Conservation (phyloP, 92 coral and sea anemone genomes). For the Hydrozoanthus gracilis region DNA sequence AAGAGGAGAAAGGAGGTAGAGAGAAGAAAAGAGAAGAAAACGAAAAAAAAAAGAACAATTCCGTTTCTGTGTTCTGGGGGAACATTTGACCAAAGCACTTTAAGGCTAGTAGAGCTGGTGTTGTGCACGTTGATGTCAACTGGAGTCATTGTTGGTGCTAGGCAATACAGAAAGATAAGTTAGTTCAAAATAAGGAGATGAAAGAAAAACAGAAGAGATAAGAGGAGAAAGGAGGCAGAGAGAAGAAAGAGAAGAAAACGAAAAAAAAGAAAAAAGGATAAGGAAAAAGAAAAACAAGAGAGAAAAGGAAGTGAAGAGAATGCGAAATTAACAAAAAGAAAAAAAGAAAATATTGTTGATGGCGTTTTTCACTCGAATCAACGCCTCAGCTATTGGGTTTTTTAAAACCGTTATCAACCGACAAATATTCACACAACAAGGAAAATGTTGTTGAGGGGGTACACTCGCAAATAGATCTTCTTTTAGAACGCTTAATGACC, state of each 20-base stretch:
- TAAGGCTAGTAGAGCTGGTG: conserved; percentile 68
- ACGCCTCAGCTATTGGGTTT: no score
- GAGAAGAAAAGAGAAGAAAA: background rate
- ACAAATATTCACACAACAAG: no score
- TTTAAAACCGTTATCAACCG: no score
- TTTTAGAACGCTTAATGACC: no score
- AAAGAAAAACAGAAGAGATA: background rate
- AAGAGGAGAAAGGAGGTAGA: background rate
- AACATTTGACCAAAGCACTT: conserved; percentile 63
- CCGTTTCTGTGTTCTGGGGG: conserved; percentile 62
- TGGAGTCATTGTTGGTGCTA: conserved; percentile 61
- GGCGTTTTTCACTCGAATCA: no score
- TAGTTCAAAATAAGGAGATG: no score
- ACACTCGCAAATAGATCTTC: no score
- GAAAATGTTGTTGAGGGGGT: no score
- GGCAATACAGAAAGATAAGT: background rate
- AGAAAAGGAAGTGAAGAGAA: background rate
- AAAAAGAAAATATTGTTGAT: no score
- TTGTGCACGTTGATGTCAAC: conserved; percentile 37
- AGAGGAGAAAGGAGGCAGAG: background rate
- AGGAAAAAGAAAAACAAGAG: background rate
- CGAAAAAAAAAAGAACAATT: background rate
- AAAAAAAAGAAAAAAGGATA: background rate
- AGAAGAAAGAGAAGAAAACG: background rate
- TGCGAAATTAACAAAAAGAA: background rate